Conservation (phyloP, 2,888 invertebrate species). For the Eristalis arbustorum region DNA sequence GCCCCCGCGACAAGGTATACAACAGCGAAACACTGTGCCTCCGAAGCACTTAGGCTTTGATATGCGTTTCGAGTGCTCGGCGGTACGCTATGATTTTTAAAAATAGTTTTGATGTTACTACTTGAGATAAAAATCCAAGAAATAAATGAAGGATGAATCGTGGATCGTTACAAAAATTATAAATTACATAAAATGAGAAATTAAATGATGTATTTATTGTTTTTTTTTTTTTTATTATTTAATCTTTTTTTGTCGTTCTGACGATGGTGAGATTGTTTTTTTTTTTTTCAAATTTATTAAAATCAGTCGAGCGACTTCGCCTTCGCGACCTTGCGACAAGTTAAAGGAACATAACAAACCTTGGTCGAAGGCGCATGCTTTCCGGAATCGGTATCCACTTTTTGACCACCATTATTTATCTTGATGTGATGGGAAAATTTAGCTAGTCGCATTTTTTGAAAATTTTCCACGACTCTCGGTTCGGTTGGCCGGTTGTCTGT, state of each 20-base stretch:
- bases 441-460: constrained; percentile 77
- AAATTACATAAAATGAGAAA: constrained; percentile 66
- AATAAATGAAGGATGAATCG: constrained; percentile 69
- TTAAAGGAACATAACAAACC: constrained; percentile 62
- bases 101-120: constrained; percentile 63
- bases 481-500: constrained; percentile 21
- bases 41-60: constrained; percentile 80
- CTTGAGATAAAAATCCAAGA: constrained; percentile 58
- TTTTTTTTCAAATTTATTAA: not conserved
- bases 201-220: constrained; percentile 54
- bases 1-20: constrained; percentile 91
- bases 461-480: constrained; percentile 15
- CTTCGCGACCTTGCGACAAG: constrained; percentile 24
- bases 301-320: constrained; percentile 29
- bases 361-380: constrained; percentile 66
- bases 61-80: constrained; percentile 73
- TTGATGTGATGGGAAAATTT: constrained; percentile 77
- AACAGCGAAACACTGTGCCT: constrained; percentile 90
- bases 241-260: not conserved
- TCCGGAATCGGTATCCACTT: constrained; percentile 70
- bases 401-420: constrained; percentile 76
- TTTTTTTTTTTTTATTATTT: constrained; percentile 15
- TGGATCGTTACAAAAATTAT: constrained; percentile 63
- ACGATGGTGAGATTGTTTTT: constrained; percentile 5
- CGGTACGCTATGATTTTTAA: constrained; percentile 66